Percentiles rank a stretch among this genome's conserved stretches.
These are phyloP conservation scores for Urosaurus nigricauda DNA, from an alignment of 2,797 vertebrate genomes.

Conservation along the genomic window DNA sequence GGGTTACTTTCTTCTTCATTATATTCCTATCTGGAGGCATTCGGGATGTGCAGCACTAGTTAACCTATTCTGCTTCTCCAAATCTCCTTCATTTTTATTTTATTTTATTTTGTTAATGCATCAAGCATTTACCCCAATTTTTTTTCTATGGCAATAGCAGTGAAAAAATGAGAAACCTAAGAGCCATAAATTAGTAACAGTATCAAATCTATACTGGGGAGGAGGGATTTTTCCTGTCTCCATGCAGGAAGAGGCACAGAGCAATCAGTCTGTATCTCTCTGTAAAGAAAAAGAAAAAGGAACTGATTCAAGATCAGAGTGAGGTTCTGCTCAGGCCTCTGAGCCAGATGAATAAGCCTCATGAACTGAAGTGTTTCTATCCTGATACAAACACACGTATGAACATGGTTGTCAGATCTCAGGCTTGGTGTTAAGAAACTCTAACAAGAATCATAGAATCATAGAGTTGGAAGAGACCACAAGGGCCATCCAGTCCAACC, in stretches of 20 bases:
- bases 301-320: neutral
- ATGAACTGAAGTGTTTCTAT: no score
- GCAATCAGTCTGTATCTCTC: neutral
- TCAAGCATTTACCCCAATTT: neutral
- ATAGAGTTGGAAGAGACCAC: no score
- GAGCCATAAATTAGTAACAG: neutral
- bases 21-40: neutral
- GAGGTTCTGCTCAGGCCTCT: neutral
- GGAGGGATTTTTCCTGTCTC: no score
- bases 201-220: no score
- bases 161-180: neutral
- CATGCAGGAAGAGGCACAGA: neutral
- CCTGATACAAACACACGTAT: neutral
- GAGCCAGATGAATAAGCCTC: neutral
- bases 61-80: neutral
- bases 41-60: neutral
- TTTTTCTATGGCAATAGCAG: neutral
- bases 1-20: constrained; percentile 6
- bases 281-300: neutral
- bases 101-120: no score
- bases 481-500: no score
- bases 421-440: no score
- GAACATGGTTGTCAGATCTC: no score
- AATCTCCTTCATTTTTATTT: neutral
- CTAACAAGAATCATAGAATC: no score